Percentiles rank a stretch among this genome's conserved stretches.
Conservation (phyloP, 2,797 vertebrate genomes). For the Anguilla obscura region DNA sequence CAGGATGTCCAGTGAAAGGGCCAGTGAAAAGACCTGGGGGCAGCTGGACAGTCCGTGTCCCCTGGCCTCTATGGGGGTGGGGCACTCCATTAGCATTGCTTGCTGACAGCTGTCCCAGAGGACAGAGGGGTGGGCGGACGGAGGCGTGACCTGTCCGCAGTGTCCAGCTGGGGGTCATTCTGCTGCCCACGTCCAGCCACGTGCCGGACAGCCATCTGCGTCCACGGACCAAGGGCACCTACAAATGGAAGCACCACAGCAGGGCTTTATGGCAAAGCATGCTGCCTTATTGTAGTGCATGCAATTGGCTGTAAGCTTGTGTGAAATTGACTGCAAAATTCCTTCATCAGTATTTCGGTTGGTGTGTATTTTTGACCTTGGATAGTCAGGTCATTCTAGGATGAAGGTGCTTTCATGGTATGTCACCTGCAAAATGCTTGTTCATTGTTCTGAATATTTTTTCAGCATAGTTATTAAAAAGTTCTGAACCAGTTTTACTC, state of each 20-base stretch:
- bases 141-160: slow-evolving; percentile 78
- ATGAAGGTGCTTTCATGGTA: background rate
- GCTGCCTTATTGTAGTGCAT: background rate
- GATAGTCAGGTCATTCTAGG: background rate
- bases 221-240: slow-evolving; percentile 25
- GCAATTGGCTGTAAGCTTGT: background rate
- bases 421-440: background rate
- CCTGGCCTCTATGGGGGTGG: slow-evolving; percentile 50
- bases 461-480: background rate
- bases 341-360: background rate
- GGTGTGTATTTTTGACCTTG: slow-evolving; percentile 1
- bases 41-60: slow-evolving; percentile 71
- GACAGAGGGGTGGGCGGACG: slow-evolving; percentile 38
- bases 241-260: background rate
- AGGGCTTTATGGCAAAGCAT: background rate
- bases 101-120: slow-evolving; percentile 73
- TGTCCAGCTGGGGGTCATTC: slow-evolving; percentile 78
- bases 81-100: slow-evolving; percentile 65
- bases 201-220: slow-evolving; percentile 78
- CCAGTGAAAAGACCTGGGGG: slow-evolving; percentile 54
- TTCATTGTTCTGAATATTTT: background rate
- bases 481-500: background rate
- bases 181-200: slow-evolving; percentile 73
- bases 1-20: slow-evolving; percentile 56
- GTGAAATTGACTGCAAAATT: background rate